phyloP scores from a whole-genome alignment of 2,888 invertebrate species.

The Ctena decussata region DNA sequence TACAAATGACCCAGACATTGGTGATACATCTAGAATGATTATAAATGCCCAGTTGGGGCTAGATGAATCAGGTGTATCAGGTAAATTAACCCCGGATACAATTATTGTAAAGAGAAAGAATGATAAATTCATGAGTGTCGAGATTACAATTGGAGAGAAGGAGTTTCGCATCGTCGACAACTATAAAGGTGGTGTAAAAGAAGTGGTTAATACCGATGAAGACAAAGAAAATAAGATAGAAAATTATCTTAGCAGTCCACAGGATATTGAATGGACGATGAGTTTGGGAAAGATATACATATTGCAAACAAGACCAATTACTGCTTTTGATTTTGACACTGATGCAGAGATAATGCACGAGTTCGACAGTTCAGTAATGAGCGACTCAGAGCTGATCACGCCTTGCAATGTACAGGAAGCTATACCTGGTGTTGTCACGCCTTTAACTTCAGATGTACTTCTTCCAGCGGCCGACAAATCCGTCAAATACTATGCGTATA shows the following conservation, averaged over 20 bases:
- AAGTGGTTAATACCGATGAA: neutral
- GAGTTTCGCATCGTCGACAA: neutral
- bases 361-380: neutral
- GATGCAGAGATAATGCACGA: neutral
- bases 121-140: neutral
- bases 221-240: neutral
- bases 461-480: neutral
- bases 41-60: neutral
- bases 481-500: neutral
- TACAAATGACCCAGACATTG: conserved; percentile 23
- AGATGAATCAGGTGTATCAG: neutral
- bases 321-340: neutral
- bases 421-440: conserved; percentile 12
- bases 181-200: neutral
- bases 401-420: conserved; percentile 19
- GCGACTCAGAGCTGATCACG: neutral
- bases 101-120: neutral
- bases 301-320: neutral
- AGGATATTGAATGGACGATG: neutral
- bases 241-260: neutral
- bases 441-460: conserved; percentile 13
- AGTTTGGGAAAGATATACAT: neutral
- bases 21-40: neutral
- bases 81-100: neutral
- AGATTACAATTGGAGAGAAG: neutral